Base-by-base conservation (phyloP, 2,888 invertebrate genomes). In the Amphipyra tragopoginis region DNA sequence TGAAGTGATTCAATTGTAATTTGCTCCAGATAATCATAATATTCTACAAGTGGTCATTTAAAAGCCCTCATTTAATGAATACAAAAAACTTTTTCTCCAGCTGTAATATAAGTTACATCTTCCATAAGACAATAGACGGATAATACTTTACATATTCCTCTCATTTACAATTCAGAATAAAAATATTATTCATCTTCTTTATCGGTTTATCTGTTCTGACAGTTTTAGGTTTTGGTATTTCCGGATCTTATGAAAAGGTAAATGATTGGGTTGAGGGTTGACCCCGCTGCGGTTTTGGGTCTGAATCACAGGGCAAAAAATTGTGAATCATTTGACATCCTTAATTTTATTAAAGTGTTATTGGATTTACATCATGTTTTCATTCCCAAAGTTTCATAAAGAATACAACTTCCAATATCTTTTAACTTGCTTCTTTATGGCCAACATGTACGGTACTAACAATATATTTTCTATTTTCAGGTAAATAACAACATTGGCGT, bases 381-480 rank as follows among this genome's bases (percentile, higher is more conserved):
- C 6, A 4, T 29, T 1, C 5, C 29, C 29, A 29, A 29, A 7
- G 29, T 29, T 29, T 29, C 5, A 7, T 29, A 29, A 29, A 29
- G 29, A 3, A 29, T 29, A 29, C 5, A 29, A 29, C 29, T 13
- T 10, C 5, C 36, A 50, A 50, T 55, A 43, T 43, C 5, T 43
- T 5, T 21, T 38, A 29, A 53, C 11, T 9, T 42, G 36, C 34
- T 36, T 52, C 60, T 73, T 63, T 73, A 72, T 76, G 51, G 63
- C 60, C 60, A 50, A 45, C 15, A 21, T 48, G 48, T 76, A 21
- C 60, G 50, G 54, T 59, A 54, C 81, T 85, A 83, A 86, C 80
- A 79, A 81, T 78, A 74, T 60, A 80, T 82, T 83, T 78, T 83
- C 74, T 75, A 77, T 79, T 87, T 85, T 65, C 89, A 89, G 89